Base-by-base conservation (phyloP, 1,140 invertebrate genomes). In the Arion vulgaris region DNA sequence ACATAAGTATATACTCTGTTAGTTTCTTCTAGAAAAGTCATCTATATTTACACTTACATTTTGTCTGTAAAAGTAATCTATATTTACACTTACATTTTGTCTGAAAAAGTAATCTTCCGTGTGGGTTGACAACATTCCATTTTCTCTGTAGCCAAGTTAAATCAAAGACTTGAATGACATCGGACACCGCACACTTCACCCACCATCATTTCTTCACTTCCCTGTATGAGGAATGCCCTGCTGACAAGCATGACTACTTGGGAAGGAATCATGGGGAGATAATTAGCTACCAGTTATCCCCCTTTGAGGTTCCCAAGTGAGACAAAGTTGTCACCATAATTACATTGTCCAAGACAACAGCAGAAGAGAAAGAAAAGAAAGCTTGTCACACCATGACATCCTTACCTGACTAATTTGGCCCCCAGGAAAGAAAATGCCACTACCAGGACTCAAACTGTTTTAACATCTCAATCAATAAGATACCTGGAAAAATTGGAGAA, bases 221-320 rank as follows among this genome's bases (percentile, higher is more conserved):
- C n/a, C n/a, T n/a, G n/a, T n/a, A n/a, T n/a, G 62, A 28, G 28
- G n/a, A 32, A 66, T 66, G n/a, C 28, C 62, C 62, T 66, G 17
- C 32, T n/a, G 28, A 17, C 7, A 28, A 66, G n/a, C 28, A 66
- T 9, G 2, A 28, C 62, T 17, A 9, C 62, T 7, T 66, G 32
- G 62, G 19, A 57, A 66, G n/a, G n/a, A 66, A 28, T 28, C 62
- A 66, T 66, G 62, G 62, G 62, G 62, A 66, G 62, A 66, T 66
- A 66, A 66, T 66, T 66, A 66, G 62, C 62, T 7, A 32, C 62
- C 28, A 66, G 62, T 34, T 32, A 17, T 66, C 62, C n/a, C n/a
- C 62, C 62, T 34, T n/a, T 23, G 28, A 66, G 17, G n/a, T 66
- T 66, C 32, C 62, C 28, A 66, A 23, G 62, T 9, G 62, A 66